Evolutionary conservation across 2,888 invertebrate species (phyloP).

Genomic region (Lasioglossum zephyrum): DNA sequence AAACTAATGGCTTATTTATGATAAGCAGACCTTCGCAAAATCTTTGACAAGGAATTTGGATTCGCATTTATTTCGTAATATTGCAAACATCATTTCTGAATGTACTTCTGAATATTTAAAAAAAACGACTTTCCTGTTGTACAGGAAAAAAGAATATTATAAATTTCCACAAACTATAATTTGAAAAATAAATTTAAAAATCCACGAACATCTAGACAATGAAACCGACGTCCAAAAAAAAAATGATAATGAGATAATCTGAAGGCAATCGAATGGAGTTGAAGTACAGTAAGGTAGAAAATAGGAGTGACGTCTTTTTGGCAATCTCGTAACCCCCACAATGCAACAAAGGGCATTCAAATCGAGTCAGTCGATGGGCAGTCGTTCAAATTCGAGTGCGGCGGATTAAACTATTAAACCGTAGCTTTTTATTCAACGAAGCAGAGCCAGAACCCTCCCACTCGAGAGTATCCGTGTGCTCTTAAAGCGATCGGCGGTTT

Average conservation of each 20-base stretch:
- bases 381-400: not conserved
- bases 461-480: not conserved
- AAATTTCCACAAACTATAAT: not conserved
- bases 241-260: not conserved
- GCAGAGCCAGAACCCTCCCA: not conserved
- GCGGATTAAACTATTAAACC: constrained; percentile 10
- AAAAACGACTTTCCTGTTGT: not conserved
- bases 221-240: not conserved
- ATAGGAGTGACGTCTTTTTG: not conserved
- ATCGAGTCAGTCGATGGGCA: not conserved
- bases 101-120: not conserved
- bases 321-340: not conserved
- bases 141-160: not conserved
- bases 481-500: not conserved
- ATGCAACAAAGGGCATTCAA: constrained; percentile 4
- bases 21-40: not conserved
- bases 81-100: not conserved
- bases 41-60: not conserved
- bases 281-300: not conserved
- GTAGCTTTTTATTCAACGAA: not conserved
- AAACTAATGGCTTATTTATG: not conserved
- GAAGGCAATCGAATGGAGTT: not conserved
- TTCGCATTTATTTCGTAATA: not conserved
- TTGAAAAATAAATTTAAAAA: not conserved
- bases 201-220: not conserved